Evolutionary conservation across 2,113 vertebrate species (phyloP).

Genomic region (Pongo abelii): DNA sequence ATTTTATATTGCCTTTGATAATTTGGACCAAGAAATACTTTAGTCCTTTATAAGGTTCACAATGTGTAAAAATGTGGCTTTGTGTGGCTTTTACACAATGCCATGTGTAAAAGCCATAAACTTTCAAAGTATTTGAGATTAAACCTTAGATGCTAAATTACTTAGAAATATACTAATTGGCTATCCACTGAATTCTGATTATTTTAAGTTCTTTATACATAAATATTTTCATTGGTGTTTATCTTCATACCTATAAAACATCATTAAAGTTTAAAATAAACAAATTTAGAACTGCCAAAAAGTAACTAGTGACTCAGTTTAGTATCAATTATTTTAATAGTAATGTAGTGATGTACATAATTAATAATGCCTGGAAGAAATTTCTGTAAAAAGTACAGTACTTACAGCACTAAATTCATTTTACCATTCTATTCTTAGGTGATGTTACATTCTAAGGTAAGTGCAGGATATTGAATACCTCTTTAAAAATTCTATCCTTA

Average conservation of each 20-base stretch:
- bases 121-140: conserved; percentile 29
- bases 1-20: neutral
- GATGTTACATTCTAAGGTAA: neutral
- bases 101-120: neutral
- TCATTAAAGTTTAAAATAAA: neutral
- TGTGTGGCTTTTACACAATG: no score
- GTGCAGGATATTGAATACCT: neutral
- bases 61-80: neutral
- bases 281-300: neutral
- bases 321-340: neutral
- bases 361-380: neutral
- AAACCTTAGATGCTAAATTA: neutral
- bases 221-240: neutral
- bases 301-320: neutral
- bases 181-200: neutral
- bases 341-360: neutral
- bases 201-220: neutral
- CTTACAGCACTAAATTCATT: neutral
- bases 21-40: neutral
- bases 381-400: neutral
- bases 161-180: neutral
- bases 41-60: neutral
- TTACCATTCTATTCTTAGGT: neutral
- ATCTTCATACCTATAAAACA: neutral
- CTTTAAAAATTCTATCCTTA: conserved; percentile 7